These are phyloP conservation scores for Zosterops hypoxanthus DNA, from an alignment of 2,113 vertebrate species.

Conservation along the genomic window DNA sequence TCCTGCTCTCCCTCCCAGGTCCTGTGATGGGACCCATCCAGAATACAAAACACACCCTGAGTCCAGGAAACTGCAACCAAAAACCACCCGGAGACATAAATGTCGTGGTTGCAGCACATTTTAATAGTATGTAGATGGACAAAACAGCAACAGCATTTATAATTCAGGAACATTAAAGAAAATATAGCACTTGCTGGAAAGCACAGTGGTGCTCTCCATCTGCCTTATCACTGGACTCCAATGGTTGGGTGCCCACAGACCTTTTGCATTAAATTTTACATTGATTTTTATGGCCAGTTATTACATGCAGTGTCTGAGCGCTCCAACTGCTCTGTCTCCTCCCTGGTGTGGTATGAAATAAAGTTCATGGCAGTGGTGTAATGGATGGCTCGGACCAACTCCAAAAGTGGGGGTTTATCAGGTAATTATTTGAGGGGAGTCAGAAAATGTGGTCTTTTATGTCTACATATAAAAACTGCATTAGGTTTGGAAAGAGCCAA, in stretches of 20 bases:
- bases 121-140: conserved; percentile 8
- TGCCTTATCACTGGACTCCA: conserved; percentile 43
- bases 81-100: background rate
- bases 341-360: conserved; percentile 72
- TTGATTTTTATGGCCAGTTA: conserved; percentile 64
- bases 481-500: conserved; percentile 51
- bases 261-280: conserved; percentile 69
- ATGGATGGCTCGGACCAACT: conserved; percentile 59
- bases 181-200: conserved; percentile 27
- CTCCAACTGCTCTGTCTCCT: conserved; percentile 49
- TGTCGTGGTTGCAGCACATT: background rate
- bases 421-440: conserved; percentile 49
- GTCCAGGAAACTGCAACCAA: conserved; percentile 24
- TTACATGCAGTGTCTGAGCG: conserved; percentile 49
- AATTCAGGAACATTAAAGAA: conserved; percentile 31
- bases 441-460: conserved; percentile 52
- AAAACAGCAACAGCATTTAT: conserved; percentile 34
- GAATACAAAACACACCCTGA: background rate
- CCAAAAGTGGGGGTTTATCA: conserved; percentile 44
- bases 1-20: background rate
- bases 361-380: conserved; percentile 63
- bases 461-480: conserved; percentile 60
- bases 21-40: background rate
- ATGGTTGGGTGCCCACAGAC: conserved; percentile 61
- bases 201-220: conserved; percentile 34